Base-by-base conservation (phyloP, 2,888 invertebrate genomes). In the Petrolisthes cinctipes region DNA sequence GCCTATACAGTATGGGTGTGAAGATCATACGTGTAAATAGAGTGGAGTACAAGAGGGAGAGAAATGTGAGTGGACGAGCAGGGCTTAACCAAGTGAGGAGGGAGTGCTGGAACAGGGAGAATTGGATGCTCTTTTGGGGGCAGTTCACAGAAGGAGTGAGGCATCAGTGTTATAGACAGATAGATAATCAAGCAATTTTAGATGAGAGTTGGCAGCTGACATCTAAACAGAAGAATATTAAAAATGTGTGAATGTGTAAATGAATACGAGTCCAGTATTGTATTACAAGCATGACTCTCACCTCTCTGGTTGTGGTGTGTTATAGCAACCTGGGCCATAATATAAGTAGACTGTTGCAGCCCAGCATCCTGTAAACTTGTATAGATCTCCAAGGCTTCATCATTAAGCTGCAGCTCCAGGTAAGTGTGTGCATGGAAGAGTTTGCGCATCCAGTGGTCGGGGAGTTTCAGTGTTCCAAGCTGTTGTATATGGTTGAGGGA, bases 401-500 rank as follows among this genome's bases (percentile, higher is more conserved):
- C 97, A 91, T 97, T 96, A 90, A 97, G 94, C 92, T 98, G 96
- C 83, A 98, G 94, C 92, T 98, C 98, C 85, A 98, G 94, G 93
- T 96, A 97, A 17, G 97, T 96, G 92, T 98, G 97, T 0, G 96
- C 98, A 89, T 96, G 94, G 93, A 99, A 99, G 92, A 99, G 96
- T 91, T 97, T 95, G 93, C 96, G 96, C 94, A 99, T 97, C 99
- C 99, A 99, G 93, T 98, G 97, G 91, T 96, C 95, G 0, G 98
- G 98, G 51, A 95, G 92, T 5, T 92, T 91, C 84, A 94, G 91
- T 14, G 92, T 92, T 86, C 92, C 92, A 89, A 94, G 91, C 89
- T 89, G 78, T 94, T 92, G 92, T 89, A 85, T 86, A 85, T 86
- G 57, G 71, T 78, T 80, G 73, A n/a, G 5, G 20, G 5, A 23